Base-by-base conservation (phyloP, 2,888 invertebrate species). In the Pseudolycoriella hygida region DNA sequence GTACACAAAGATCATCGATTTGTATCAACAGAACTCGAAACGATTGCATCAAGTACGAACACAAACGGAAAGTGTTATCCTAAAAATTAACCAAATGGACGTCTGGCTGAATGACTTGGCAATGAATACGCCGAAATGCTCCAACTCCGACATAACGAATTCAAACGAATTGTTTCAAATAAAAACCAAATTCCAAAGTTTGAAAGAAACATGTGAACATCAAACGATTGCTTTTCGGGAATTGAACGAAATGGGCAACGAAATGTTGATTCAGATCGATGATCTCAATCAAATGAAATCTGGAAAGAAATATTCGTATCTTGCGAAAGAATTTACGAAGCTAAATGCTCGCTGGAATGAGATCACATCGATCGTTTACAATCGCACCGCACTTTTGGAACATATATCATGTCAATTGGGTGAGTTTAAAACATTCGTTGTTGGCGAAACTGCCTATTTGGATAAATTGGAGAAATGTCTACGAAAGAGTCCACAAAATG, bases 401-500 rank as follows among this genome's bases (percentile, higher is more conserved):
- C 81, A 84, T 59, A 81, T 83, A 45, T 80, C 81, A 57, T 77
- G 75, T 53, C 79, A 83, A 60, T 73, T 80, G 55, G 82, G 82
- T 47, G 83, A 84, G 68, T 77, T 85, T 66, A 69, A 76, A 67
- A 84, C 81, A 49, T 69, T 84, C 57, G 73, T 86, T 50, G 79
- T 84, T 51, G 80, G 80, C 42, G 63, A 66, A 50, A 74, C 71
- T 48, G 81, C 81, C 20, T 88, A 87, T 75, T 69, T 88, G 55
- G 83, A 84, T 59, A 77, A 80, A 51, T 67, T 90, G 55, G 80
- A 83, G 60, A 80, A 81, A 47, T 77, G 83, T 50, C 70, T 90
- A 53, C 70, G 72, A 48, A 74, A 76, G 53, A 75, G 79, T 38
- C 76, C 78, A 2, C 71, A 76, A 55, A 72, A 69, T 58, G 77